Conservation (phyloP, 2,113 vertebrate species). For the Phoenicopterus ruber region DNA sequence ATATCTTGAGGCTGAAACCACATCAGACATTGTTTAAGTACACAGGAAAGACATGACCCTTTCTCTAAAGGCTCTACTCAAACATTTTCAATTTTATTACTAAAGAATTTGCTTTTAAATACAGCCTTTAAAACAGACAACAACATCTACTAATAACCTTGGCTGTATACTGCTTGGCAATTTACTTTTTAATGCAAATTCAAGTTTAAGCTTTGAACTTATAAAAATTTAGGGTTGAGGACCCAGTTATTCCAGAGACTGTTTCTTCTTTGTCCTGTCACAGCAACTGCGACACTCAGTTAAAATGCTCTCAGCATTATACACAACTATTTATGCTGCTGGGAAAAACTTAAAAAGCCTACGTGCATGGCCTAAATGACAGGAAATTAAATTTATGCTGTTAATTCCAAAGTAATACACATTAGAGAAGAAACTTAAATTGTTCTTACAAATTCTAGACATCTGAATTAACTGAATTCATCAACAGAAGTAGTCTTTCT, state of each 20-base stretch:
- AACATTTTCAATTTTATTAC: not conserved
- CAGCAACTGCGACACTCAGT: not conserved
- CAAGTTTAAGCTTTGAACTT: not conserved
- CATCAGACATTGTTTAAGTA: not conserved
- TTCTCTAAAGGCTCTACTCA: not conserved
- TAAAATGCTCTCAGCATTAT: not conserved
- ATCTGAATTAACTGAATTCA: not conserved
- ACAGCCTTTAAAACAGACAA: not conserved
- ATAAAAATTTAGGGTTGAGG: not conserved
- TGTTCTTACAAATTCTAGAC: not conserved
- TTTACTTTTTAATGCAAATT: not conserved
- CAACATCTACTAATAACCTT: not conserved
- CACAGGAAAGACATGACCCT: not conserved
- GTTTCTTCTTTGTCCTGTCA: not conserved
- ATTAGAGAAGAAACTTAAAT: not conserved
- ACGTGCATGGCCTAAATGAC: not conserved
- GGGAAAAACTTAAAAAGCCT: not conserved
- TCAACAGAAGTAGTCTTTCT: not conserved
- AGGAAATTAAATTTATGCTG: not conserved
- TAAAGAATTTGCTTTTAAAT: not conserved
- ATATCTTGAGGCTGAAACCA: not conserved
- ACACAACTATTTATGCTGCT: not conserved
- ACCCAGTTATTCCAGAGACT: not conserved
- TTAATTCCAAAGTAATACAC: not conserved
- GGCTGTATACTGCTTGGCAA: not conserved